Evolutionary conservation across 2,113 vertebrate species (phyloP).

Genomic region (Theristicus caerulescens): DNA sequence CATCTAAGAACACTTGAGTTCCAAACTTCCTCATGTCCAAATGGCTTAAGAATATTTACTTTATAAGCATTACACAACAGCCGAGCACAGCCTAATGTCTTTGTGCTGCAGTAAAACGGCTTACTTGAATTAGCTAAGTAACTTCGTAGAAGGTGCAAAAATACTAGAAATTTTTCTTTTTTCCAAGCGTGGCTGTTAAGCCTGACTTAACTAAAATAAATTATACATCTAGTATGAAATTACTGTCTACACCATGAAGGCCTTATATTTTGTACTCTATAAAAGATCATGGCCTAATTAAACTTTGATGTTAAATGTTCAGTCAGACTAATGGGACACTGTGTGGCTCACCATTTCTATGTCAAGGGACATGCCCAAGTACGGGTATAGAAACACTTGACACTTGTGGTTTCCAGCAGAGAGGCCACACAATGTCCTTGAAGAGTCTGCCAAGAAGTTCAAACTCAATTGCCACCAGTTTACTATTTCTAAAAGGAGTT

Average conservation of each 20-base stretch:
- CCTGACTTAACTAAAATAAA: not conserved
- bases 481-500: not conserved
- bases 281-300: not conserved
- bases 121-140: not conserved
- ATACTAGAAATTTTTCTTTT: not conserved
- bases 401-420: not conserved
- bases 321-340: not conserved
- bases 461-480: too few relatives aligned
- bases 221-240: not conserved
- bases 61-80: not conserved
- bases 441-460: not conserved
- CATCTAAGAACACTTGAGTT: not conserved
- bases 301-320: not conserved
- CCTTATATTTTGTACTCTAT: not conserved
- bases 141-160: not conserved
- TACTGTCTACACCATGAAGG: not conserved
- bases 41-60: not conserved
- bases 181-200: not conserved
- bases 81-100: not conserved
- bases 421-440: not conserved
- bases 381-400: not conserved
- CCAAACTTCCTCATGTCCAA: not conserved
- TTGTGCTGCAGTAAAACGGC: not conserved
- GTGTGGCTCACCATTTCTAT: not conserved
- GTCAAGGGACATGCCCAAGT: fast-evolving